Evolutionary conservation across 1,140 invertebrate genomes (phyloP).

Genomic region (Phthorimaea operculella): DNA sequence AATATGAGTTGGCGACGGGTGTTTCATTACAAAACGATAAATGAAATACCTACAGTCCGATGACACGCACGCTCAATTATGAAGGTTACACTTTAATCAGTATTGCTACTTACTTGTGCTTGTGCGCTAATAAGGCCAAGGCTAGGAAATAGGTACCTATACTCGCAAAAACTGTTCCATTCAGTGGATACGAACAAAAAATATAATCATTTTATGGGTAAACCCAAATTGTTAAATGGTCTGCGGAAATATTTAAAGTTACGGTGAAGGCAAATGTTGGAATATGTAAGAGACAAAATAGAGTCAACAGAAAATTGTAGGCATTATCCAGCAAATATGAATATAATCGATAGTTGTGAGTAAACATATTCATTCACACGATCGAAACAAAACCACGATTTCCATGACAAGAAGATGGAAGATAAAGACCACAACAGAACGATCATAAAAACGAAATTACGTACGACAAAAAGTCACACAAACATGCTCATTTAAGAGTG

Average conservation of each 20-base stretch:
- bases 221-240: too few relatives aligned
- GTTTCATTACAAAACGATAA: background rate
- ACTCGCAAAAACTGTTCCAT: background rate
- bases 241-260: too few relatives aligned
- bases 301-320: too few relatives aligned
- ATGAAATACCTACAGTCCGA: slow-evolving; percentile 3
- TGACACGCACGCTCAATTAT: slow-evolving; percentile 3
- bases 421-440: background rate
- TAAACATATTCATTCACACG: background rate
- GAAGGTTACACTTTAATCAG: background rate
- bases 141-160: background rate
- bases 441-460: background rate
- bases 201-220: background rate
- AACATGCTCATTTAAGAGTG: background rate
- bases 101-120: background rate
- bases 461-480: slow-evolving; percentile 1
- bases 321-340: too few relatives aligned
- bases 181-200: background rate
- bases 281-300: too few relatives aligned
- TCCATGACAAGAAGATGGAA: background rate
- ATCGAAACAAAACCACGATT: background rate
- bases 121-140: background rate
- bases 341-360: too few relatives aligned
- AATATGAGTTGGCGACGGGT: too few relatives aligned
- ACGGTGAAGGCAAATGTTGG: too few relatives aligned